Evolutionary conservation across 2,113 vertebrate genomes (phyloP).

Genomic region (Mus spicilegus): DNA sequence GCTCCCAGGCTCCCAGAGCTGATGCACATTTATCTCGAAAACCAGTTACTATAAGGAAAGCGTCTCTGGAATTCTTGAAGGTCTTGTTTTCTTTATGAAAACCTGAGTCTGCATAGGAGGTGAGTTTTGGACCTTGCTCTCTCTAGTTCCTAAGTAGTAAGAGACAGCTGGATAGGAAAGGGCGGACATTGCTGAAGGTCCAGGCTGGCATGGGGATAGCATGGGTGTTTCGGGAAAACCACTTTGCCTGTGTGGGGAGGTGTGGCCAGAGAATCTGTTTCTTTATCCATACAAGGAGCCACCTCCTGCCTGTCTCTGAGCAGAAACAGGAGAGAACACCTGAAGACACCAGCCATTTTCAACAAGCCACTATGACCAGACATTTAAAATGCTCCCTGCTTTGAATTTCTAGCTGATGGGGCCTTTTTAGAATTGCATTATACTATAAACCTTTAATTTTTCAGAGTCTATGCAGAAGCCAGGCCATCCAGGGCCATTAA

Average conservation of each 20-base stretch:
- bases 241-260: not conserved
- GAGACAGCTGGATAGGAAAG: not conserved
- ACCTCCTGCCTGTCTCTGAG: too few species aligned
- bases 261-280: not conserved
- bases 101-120: not conserved
- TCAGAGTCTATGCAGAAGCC: constrained; percentile 56
- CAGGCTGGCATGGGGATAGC: accelerated
- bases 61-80: not conserved
- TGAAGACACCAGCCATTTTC: not conserved
- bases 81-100: not conserved
- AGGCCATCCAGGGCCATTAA: constrained; percentile 52
- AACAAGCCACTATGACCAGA: not conserved
- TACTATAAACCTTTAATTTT: constrained; percentile 72
- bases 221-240: too few species aligned
- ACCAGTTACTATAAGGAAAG: not conserved
- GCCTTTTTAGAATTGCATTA: constrained; percentile 55
- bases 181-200: not conserved
- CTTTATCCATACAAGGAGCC: not conserved
- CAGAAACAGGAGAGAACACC: not conserved
- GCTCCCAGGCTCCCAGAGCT: not conserved
- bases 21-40: not conserved
- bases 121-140: not conserved
- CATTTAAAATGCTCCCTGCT: not conserved
- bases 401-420: constrained; percentile 58
- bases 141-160: not conserved